phyloP scores from a whole-genome alignment of 2,113 vertebrate species.

The Gobio gobio region DNA sequence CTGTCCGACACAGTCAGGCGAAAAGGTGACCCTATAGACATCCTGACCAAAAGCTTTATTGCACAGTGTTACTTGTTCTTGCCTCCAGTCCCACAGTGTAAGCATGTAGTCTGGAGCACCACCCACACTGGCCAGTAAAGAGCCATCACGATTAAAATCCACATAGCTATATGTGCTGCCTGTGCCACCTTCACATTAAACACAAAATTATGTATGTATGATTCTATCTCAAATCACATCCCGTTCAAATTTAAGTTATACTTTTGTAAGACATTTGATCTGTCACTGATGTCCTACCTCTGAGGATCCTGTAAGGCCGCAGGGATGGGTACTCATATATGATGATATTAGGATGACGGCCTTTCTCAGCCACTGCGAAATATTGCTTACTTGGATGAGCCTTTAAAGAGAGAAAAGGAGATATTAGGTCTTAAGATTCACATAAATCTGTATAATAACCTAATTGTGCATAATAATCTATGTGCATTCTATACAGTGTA shows the following conservation, averaged over 20 bases:
- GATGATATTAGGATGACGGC: conserved; percentile 82
- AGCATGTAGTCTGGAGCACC: conserved; percentile 85
- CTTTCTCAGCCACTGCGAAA: conserved; percentile 90
- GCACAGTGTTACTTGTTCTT: conserved; percentile 83
- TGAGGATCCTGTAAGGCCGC: conserved; percentile 82
- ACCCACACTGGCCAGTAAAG: conserved; percentile 86
- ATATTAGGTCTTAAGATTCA: background rate
- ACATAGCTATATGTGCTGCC: conserved; percentile 79
- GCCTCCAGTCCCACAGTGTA: conserved; percentile 92
- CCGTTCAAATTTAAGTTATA: background rate
- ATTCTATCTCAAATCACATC: background rate
- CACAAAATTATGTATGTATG: background rate
- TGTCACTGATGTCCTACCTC: conserved; percentile 72
- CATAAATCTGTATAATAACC: background rate
- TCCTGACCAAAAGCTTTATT: conserved; percentile 90
- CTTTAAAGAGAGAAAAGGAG: conserved; percentile 72
- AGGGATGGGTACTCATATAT: conserved; percentile 89
- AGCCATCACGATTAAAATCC: conserved; percentile 83
- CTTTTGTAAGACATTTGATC: background rate
- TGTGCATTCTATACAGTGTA: too few relatives aligned
- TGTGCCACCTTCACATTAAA: conserved; percentile 81
- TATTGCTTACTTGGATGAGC: conserved; percentile 80
- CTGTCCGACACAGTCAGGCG: conserved; percentile 82
- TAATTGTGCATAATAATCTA: background rate
- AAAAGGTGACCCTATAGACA: conserved; percentile 89